Percentiles rank a stretch among this genome's conserved stretches.
These are phyloP conservation scores for Aldabrachelys gigantea DNA, from an alignment of 2,113 vertebrate species.

Conservation along the genomic window DNA sequence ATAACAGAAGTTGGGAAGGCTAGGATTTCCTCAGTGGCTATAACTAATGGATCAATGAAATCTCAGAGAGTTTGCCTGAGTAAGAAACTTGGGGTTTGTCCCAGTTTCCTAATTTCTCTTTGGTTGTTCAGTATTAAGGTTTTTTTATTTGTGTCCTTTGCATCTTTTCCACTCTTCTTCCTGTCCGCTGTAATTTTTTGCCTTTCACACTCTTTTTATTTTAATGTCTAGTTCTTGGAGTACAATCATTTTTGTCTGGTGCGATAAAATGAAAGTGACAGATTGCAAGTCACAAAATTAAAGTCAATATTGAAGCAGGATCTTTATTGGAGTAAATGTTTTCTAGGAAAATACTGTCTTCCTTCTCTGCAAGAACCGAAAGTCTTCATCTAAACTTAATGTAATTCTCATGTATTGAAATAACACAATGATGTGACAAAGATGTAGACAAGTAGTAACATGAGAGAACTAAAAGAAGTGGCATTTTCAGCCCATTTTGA, in stretches of 20 bases:
- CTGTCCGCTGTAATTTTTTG: not conserved
- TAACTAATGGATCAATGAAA: not conserved
- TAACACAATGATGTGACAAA: not conserved
- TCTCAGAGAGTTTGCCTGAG: not conserved
- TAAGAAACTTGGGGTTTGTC: not conserved
- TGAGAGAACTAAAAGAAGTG: not conserved
- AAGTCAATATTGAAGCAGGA: not conserved
- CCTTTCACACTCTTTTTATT: not conserved
- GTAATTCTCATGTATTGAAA: not conserved
- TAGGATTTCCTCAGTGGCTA: not conserved
- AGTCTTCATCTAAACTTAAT: constrained; percentile 18
- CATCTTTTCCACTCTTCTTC: not conserved
- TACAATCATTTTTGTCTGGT: not conserved
- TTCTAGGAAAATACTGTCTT: not conserved
- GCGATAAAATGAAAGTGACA: not conserved
- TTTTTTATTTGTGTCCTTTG: not conserved
- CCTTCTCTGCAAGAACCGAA: not conserved
- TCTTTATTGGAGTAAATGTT: not conserved
- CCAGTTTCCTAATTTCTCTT: not conserved
- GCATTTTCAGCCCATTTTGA: not conserved
- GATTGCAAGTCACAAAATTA: not conserved
- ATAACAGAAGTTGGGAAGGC: not conserved
- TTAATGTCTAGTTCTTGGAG: not conserved
- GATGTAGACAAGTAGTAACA: constrained; percentile 4
- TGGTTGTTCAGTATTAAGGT: not conserved